phyloP scores from a whole-genome alignment of 2,797 vertebrate genomes.

The Phyllotis vaccarum region DNA sequence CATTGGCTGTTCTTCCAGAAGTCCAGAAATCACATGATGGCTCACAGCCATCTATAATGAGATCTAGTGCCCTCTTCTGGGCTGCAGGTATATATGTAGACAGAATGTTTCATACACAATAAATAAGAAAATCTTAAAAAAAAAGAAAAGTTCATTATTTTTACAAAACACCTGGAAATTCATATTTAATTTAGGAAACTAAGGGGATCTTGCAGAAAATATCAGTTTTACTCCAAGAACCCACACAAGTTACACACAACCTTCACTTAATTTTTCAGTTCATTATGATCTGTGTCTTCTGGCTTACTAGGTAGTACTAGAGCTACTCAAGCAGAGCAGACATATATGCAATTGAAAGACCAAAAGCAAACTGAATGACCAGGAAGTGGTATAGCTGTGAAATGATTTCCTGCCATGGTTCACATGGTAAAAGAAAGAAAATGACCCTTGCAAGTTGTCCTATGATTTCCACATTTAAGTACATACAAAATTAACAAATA shows the following conservation, averaged over 20 bases:
- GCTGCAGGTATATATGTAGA: too few relatives aligned
- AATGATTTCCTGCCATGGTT: background rate
- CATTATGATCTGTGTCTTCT: background rate
- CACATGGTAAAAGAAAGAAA: background rate
- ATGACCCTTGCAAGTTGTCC: background rate
- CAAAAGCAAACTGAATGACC: background rate
- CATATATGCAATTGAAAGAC: background rate
- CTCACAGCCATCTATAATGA: too few relatives aligned
- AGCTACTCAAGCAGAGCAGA: background rate
- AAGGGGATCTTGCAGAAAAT: background rate
- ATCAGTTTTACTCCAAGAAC: background rate
- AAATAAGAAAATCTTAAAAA: too few relatives aligned
- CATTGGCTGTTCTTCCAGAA: too few relatives aligned
- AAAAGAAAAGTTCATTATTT: too few relatives aligned
- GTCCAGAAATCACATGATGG: too few relatives aligned
- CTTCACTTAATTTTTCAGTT: background rate
- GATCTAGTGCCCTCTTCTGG: too few relatives aligned
- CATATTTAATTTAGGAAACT: background rate
- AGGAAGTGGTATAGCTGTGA: background rate
- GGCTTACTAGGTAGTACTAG: background rate
- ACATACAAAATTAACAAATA: background rate
- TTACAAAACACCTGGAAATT: background rate
- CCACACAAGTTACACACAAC: background rate
- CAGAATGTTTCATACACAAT: too few relatives aligned
- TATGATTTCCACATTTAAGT: background rate